These are phyloP conservation scores for Arion vulgaris DNA, from an alignment of 1,140 invertebrate genomes.

Conservation along the genomic window DNA sequence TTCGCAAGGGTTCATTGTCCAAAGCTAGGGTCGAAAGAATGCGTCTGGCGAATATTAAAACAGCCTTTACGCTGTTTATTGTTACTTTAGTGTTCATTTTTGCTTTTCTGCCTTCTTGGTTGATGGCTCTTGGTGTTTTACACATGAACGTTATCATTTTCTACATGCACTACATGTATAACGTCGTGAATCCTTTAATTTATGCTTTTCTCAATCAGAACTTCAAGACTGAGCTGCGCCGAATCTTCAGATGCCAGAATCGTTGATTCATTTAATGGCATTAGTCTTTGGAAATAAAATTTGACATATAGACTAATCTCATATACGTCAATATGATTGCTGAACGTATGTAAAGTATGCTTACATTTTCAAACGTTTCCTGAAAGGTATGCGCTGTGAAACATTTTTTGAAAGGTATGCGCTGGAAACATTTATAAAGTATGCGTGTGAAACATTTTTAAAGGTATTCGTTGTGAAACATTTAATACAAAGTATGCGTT, in stretches of 20 bases:
- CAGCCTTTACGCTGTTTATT: conserved; percentile 68
- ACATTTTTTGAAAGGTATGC: too few relatives aligned
- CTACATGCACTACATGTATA: conserved; percentile 70
- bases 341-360: too few relatives aligned
- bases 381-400: too few relatives aligned
- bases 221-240: conserved; percentile 65
- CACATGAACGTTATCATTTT: conserved; percentile 62
- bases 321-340: too few relatives aligned
- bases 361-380: too few relatives aligned
- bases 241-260: conserved; percentile 55
- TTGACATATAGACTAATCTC: too few relatives aligned
- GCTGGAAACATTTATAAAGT: too few relatives aligned
- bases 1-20: conserved; percentile 34
- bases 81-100: conserved; percentile 67
- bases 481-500: too few relatives aligned
- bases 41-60: conserved; percentile 66
- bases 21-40: conserved; percentile 47
- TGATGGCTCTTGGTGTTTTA: conserved; percentile 61
- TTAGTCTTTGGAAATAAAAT: too few relatives aligned
- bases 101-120: conserved; percentile 65
- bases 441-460: too few relatives aligned
- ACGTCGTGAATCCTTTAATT: conserved; percentile 71
- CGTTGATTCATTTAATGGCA: conserved; percentile 15
- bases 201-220: conserved; percentile 71
- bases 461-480: too few relatives aligned